These are phyloP conservation scores for Phaethon lepturus DNA, from an alignment of 2,113 vertebrate species.

Conservation along the genomic window DNA sequence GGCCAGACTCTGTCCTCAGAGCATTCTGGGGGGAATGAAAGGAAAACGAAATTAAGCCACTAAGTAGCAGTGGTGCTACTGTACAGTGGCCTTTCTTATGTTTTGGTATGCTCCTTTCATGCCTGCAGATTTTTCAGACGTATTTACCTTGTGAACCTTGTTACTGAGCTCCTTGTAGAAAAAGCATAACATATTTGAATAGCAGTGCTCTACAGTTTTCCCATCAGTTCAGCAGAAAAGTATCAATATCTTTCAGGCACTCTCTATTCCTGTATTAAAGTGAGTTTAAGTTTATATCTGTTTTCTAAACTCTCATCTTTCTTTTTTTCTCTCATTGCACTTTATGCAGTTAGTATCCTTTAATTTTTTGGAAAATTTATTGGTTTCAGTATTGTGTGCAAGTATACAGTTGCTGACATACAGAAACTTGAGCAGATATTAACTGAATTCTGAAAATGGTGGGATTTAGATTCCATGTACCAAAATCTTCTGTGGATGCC, in stretches of 20 bases:
- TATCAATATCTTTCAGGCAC: not conserved
- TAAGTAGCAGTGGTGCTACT: not conserved
- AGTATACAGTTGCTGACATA: not conserved
- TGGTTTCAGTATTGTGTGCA: not conserved
- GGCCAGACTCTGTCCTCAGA: not conserved
- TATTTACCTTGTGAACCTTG: not conserved
- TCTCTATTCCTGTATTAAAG: not conserved
- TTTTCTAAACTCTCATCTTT: not conserved
- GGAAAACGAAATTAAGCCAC: not conserved
- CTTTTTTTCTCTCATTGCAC: not conserved
- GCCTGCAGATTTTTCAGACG: not conserved
- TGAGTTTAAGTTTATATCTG: not conserved
- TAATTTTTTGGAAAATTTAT: not conserved
- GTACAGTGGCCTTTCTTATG: not conserved
- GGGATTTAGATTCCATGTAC: not conserved
- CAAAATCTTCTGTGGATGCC: not conserved
- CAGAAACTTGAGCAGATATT: not conserved
- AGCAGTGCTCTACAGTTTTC: not conserved
- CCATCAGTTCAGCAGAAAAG: not conserved
- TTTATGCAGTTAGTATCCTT: not conserved
- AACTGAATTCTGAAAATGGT: not conserved
- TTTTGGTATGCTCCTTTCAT: not conserved
- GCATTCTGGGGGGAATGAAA: not conserved
- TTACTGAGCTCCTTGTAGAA: not conserved
- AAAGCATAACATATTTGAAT: rapidly evolving